These are phyloP conservation scores for Pycnomerus fuliginosus DNA, from an alignment of 2,888 invertebrate genomes.

Conservation along the genomic window DNA sequence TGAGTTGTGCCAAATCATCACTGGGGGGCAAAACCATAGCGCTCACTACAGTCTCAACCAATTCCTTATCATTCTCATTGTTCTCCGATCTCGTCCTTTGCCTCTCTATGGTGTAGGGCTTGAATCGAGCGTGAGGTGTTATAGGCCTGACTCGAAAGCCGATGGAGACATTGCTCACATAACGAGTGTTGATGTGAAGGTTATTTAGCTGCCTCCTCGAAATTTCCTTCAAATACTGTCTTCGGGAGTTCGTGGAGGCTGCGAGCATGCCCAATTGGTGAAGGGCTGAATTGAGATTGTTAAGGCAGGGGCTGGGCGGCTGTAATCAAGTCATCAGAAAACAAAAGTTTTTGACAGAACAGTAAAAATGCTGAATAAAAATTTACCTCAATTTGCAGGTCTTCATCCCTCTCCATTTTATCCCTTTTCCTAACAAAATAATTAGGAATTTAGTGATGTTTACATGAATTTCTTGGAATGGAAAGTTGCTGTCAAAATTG, in stretches of 20 bases:
- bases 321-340: too few relatives aligned
- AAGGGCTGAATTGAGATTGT: slow-evolving; percentile 60
- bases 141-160: slow-evolving; percentile 58
- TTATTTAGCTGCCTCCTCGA: slow-evolving; percentile 49
- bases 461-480: too few relatives aligned
- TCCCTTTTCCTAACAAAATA: too few relatives aligned
- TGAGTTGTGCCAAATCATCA: slow-evolving; percentile 48
- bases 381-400: too few relatives aligned
- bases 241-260: slow-evolving; percentile 59
- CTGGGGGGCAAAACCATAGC: too few relatives aligned
- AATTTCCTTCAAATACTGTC: slow-evolving; percentile 59
- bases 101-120: slow-evolving; percentile 53
- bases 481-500: too few relatives aligned
- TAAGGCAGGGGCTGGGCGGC: slow-evolving; percentile 40
- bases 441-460: too few relatives aligned
- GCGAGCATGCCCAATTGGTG: slow-evolving; percentile 64
- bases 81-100: slow-evolving; percentile 65
- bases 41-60: slow-evolving; percentile 41
- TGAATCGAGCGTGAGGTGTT: slow-evolving; percentile 56
- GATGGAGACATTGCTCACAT: slow-evolving; percentile 64
- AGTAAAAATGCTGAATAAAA: too few relatives aligned
- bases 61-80: slow-evolving; percentile 53
- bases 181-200: slow-evolving; percentile 56
- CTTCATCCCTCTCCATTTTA: too few relatives aligned
- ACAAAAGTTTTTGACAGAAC: too few relatives aligned